Percentiles rank a stretch among this genome's conserved stretches.
phyloP scores from a whole-genome alignment of 1,140 invertebrate species.

The Drosophila eugracilis region DNA sequence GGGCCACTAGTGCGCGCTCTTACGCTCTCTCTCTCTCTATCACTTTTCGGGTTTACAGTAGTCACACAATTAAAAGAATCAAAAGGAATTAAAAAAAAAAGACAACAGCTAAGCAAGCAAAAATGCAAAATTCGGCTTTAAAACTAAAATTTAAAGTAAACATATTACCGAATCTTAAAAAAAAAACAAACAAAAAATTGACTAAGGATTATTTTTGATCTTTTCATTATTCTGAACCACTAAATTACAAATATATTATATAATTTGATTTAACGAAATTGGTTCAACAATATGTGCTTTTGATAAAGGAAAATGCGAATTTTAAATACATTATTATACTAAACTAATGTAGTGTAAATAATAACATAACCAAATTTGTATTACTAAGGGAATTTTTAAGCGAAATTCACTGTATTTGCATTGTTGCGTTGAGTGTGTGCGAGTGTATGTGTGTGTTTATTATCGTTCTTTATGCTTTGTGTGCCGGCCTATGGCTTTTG shows the following conservation, averaged over 20 bases:
- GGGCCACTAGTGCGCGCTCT: conserved; percentile 16
- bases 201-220: too few species aligned
- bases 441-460: conserved; percentile 47
- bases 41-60: conserved; percentile 21
- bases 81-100: neutral
- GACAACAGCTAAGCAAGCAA: neutral
- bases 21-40: too few species aligned
- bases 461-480: conserved; percentile 76
- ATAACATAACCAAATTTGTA: too few species aligned
- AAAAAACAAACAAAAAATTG: too few species aligned
- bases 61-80: neutral
- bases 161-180: too few species aligned
- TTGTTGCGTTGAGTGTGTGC: conserved; percentile 10
- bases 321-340: too few species aligned
- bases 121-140: neutral
- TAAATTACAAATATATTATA: too few species aligned
- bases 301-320: neutral
- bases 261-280: too few species aligned
- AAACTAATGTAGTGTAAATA: too few species aligned
- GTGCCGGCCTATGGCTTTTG: conserved; percentile 61
- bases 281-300: too few species aligned
- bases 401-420: conserved; percentile 31
- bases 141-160: too few species aligned
- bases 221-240: too few species aligned
- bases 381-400: conserved; percentile 17